A percentile compares a stretch with the other conserved stretches of the same genome.
Evolutionary conservation across 2,888 invertebrate species (phyloP).

Genomic region (Melanotus villosus): DNA sequence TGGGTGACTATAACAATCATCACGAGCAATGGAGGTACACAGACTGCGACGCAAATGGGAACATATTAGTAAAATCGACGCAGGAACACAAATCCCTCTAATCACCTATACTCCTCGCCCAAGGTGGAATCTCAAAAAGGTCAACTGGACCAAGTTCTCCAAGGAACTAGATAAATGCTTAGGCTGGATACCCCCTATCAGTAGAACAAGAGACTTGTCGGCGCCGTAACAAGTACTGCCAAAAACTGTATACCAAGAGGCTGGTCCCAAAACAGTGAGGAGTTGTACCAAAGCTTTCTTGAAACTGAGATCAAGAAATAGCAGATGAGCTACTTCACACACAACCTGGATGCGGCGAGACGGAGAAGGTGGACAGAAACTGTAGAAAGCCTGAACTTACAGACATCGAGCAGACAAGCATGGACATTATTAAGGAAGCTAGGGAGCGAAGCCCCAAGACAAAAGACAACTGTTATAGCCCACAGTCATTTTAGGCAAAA

Average conservation of each 20-base stretch:
- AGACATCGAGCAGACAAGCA: conserved; percentile 10
- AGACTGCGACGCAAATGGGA: neutral
- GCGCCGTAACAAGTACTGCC: too few relatives aligned
- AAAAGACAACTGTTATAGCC: neutral
- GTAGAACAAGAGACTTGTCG: neutral
- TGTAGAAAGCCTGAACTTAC: conserved; percentile 5
- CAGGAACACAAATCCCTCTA: conserved; percentile 7
- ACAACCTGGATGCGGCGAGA: neutral
- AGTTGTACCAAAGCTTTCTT: neutral
- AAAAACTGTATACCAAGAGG: too few relatives aligned
- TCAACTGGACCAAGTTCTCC: too few relatives aligned
- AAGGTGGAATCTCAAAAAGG: conserved; percentile 7
- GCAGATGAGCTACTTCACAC: conserved; percentile 3
- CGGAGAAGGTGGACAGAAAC: too few relatives aligned
- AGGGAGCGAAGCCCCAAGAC: neutral
- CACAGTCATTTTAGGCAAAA: neutral
- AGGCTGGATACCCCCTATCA: conserved; percentile 3
- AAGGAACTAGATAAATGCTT: conserved; percentile 2
- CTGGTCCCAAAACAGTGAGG: conserved; percentile 1
- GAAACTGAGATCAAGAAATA: neutral
- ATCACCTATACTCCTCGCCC: conserved; percentile 2
- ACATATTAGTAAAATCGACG: conserved; percentile 1
- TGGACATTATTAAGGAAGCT: conserved; percentile 1
- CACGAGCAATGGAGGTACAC: too few relatives aligned
- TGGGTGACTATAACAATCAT: too few relatives aligned